Evolutionary conservation across 2,888 invertebrate genomes (phyloP), one percentile per base, ranked within the genome.

Genomic region (Synergus gifuensis): DNA sequence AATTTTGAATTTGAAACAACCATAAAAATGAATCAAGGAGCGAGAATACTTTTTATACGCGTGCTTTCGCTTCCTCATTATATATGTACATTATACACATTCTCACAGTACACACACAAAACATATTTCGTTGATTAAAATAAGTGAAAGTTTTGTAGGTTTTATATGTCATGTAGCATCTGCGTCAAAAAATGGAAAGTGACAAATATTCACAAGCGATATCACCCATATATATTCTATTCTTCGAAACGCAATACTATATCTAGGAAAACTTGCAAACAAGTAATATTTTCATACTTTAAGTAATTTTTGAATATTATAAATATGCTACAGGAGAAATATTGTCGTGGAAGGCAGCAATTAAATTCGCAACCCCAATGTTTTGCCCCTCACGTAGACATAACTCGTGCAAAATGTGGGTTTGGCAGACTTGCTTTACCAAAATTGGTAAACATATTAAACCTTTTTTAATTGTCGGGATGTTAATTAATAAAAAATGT

Each of bases 351-450:
- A 54, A n/a, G 9, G n/a, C 9, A 54, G 54, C 54, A 54, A 54
- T 54, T 18, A n/a, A 54, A 2, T n/a, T n/a, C 9, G n/a, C 9
- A 93, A 82, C 93, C 93, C 1, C 86, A 87, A 76, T 92, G 92
- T 79, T 93, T 92, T 49, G 89, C 91, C 36, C 89, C 90, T 82
- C 88, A 92, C 81, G 89, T 92, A 9, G 93, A 93, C 87, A 85
- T 90, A 3, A 93, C 93, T 4, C 88, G 91, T 84, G 88, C 93
- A 79, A 91, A 91, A 36, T 82, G 91, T 54, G 93, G 92, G 44
- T 93, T 92, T 86, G 93, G 93, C 40, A 85, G 88, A 84, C 90
- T 87, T 85, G 93, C 93, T 22, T 85, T 94, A 77, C 93, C 93
- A 3, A 85, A 85, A 80, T 83, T 88, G 80, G 88, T 88, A 73